These are phyloP conservation scores for Percopsis omiscomaycus DNA, from an alignment of 2,797 vertebrate species.

Conservation along the genomic window DNA sequence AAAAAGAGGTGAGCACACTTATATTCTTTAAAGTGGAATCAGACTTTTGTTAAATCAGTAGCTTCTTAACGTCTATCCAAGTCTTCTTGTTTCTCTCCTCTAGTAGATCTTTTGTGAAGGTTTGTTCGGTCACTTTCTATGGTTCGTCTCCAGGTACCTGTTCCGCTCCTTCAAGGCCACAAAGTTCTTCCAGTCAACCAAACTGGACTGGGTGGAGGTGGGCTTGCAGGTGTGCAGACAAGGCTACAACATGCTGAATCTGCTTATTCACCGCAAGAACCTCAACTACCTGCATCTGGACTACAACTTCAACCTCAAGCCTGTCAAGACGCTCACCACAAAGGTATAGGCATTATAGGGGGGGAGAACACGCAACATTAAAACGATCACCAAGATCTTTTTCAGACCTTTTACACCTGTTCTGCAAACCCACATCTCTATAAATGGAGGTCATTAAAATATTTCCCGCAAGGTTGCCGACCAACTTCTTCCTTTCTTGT, in stretches of 20 bases:
- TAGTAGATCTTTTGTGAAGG: background rate
- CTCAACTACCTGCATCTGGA: conserved; percentile 98
- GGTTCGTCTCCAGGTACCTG: conserved; percentile 82
- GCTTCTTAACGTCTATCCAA: background rate
- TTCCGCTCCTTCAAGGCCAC: conserved; percentile 99
- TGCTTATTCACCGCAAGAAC: conserved; percentile 98
- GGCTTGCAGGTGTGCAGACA: conserved; percentile 97
- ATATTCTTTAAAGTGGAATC: background rate
- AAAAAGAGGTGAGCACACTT: conserved; percentile 88
- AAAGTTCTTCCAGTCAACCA: conserved; percentile 99
- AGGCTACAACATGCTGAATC: conserved; percentile 99
- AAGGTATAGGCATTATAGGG: conserved; percentile 78
- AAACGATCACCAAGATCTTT: too few species aligned
- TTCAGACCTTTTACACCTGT: too few species aligned
- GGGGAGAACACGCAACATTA: too few species aligned
- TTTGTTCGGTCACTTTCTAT: background rate
- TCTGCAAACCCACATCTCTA: too few species aligned
- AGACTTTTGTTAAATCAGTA: background rate
- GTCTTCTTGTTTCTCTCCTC: background rate
- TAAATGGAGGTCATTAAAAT: too few species aligned
- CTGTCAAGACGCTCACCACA: conserved; percentile 98
- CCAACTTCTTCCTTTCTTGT: too few species aligned
- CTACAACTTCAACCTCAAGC: conserved; percentile 99
- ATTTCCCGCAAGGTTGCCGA: too few species aligned
- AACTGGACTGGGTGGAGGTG: conserved; percentile 98